Conservation (phyloP, 2,797 vertebrate genomes). For the Pangasius krempfi region DNA sequence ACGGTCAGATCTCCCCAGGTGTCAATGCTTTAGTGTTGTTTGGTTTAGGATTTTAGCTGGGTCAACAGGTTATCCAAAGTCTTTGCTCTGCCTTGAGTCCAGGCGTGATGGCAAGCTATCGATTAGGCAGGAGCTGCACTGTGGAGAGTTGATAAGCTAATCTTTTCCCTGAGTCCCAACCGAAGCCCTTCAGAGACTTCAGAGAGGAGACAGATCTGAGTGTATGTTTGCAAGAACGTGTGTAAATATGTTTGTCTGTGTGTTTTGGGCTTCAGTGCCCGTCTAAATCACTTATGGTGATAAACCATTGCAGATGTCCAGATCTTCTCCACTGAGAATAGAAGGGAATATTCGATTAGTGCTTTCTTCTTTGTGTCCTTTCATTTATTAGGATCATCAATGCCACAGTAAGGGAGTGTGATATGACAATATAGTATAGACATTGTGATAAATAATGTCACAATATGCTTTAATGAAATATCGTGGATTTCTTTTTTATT, state of each 20-base stretch:
- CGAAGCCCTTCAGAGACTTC: slow-evolving; percentile 52
- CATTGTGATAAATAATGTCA: neutral
- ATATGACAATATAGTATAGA: neutral
- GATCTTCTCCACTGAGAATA: slow-evolving; percentile 60
- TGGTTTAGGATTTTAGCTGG: slow-evolving; percentile 60
- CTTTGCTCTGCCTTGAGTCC: slow-evolving; percentile 69
- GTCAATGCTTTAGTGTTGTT: slow-evolving; percentile 56
- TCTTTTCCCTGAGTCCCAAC: slow-evolving; percentile 66
- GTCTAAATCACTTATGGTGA: slow-evolving; percentile 64
- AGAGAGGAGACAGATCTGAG: slow-evolving; percentile 22
- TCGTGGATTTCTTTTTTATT: neutral
- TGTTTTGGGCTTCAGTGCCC: slow-evolving; percentile 14
- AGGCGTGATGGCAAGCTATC: slow-evolving; percentile 72
- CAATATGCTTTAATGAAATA: neutral
- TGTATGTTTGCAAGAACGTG: slow-evolving; percentile 44
- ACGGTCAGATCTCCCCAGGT: neutral
- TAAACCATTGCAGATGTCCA: slow-evolving; percentile 60
- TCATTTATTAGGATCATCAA: slow-evolving; percentile 68
- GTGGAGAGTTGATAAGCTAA: slow-evolving; percentile 80
- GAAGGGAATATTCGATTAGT: slow-evolving; percentile 69
- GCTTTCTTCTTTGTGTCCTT: slow-evolving; percentile 44
- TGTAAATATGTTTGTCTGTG: neutral
- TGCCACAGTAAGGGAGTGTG: slow-evolving; percentile 42
- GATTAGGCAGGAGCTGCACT: slow-evolving; percentile 72
- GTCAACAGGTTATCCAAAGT: slow-evolving; percentile 82